phyloP scores from a whole-genome alignment of 2,888 invertebrate genomes.

The Ryuthela nishihirai region DNA sequence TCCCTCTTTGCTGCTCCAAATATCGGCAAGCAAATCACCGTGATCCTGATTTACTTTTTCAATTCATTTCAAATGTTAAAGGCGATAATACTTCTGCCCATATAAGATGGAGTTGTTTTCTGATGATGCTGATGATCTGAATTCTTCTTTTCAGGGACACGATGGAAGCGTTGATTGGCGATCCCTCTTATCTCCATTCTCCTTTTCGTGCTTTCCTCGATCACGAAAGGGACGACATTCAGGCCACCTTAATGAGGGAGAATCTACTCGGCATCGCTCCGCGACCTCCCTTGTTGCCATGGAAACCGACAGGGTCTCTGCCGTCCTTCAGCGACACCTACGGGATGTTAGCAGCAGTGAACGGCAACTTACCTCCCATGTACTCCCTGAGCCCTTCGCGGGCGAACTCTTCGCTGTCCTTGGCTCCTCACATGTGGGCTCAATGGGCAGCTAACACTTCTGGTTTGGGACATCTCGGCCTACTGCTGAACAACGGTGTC shows the following conservation, averaged over 20 bases:
- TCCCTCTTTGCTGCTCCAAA: no score
- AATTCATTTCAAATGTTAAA: no score
- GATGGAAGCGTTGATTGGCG: constrained; percentile 33
- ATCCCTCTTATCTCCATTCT: constrained; percentile 29
- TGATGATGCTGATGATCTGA: no score
- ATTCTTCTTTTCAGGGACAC: constrained; percentile 15
- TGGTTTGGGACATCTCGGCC: constrained; percentile 18
- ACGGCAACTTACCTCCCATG: constrained; percentile 14
- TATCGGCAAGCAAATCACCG: no score
- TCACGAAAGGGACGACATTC: constrained; percentile 29
- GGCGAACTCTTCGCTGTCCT: no score
- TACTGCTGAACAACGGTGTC: constrained; percentile 11
- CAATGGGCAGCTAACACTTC: constrained; percentile 19
- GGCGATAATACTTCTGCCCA: no score
- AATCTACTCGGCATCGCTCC: constrained; percentile 17
- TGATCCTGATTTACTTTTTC: no score
- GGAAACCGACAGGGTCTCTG: constrained; percentile 25
- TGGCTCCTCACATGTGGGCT: constrained; percentile 33
- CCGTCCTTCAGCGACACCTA: constrained; percentile 34
- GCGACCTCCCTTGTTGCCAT: constrained; percentile 15
- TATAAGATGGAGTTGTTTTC: no score
- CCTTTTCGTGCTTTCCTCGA: constrained; percentile 30
- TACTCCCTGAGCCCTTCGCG: constrained; percentile 18
- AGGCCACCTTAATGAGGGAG: constrained; percentile 23
- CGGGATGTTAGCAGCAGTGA: constrained; percentile 18